Conservation (phyloP, 1,140 invertebrate species). For the Tribolium madens region DNA sequence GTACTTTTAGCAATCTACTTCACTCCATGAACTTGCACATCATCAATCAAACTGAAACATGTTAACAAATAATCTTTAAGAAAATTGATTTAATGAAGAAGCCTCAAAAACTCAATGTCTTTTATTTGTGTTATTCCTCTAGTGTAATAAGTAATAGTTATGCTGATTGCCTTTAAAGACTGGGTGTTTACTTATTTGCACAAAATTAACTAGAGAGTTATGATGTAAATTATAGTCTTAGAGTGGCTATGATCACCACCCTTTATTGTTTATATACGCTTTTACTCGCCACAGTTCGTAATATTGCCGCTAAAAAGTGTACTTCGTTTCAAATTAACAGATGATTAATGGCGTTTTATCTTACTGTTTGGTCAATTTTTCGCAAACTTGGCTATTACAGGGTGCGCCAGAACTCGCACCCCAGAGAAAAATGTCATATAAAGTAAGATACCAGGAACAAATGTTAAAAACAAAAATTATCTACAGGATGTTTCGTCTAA, state of each 20-base stretch:
- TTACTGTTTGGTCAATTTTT: slow-evolving; percentile 26
- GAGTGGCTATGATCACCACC: slow-evolving; percentile 2
- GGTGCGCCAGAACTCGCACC: no score
- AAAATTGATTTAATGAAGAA: slow-evolving; percentile 45
- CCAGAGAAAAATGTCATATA: no score
- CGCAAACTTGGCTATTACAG: slow-evolving; percentile 21
- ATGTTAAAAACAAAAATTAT: no score
- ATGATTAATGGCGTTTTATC: slow-evolving; percentile 15
- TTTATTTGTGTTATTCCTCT: slow-evolving; percentile 13
- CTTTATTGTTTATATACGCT: slow-evolving; percentile 6
- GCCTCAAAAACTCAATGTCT: neutral
- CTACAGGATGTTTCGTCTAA: no score
- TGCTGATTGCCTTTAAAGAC: slow-evolving; percentile 7
- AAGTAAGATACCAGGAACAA: no score
- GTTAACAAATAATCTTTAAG: slow-evolving; percentile 39
- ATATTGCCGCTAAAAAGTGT: slow-evolving; percentile 22
- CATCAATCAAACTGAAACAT: slow-evolving; percentile 33
- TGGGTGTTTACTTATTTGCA: neutral
- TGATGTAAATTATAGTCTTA: slow-evolving; percentile 9
- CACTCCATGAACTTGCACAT: slow-evolving; percentile 21
- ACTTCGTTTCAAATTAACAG: slow-evolving; percentile 29
- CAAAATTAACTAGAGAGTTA: neutral
- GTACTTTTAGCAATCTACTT: slow-evolving; percentile 12
- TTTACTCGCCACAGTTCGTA: slow-evolving; percentile 20
- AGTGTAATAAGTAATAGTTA: slow-evolving; percentile 9